Evolutionary conservation across 2,797 vertebrate genomes (phyloP).

Genomic region (Poeciliopsis turneri): DNA sequence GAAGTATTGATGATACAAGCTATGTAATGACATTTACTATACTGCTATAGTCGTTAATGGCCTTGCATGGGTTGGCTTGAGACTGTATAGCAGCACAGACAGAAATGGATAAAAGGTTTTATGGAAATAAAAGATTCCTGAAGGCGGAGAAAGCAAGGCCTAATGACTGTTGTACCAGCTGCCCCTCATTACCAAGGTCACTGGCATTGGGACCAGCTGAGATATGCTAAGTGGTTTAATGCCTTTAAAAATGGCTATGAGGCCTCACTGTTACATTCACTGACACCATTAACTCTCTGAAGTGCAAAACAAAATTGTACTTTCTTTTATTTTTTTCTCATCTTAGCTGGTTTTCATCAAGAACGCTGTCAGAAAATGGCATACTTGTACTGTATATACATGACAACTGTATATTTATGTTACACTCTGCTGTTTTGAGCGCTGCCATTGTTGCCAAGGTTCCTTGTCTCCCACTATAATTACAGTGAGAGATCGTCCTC

Average conservation of each 20-base stretch:
- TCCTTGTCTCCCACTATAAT: slow-evolving; percentile 32
- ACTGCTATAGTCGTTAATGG: slow-evolving; percentile 66
- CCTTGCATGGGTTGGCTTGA: slow-evolving; percentile 32
- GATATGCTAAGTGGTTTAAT: slow-evolving; percentile 59
- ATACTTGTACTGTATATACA: slow-evolving; percentile 36
- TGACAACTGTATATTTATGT: slow-evolving; percentile 35
- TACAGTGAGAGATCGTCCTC: slow-evolving; percentile 44
- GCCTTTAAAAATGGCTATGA: slow-evolving; percentile 60
- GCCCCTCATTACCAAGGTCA: slow-evolving; percentile 73
- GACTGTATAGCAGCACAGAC: slow-evolving; percentile 46
- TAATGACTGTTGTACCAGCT: slow-evolving; percentile 69
- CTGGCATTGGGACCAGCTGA: slow-evolving; percentile 61
- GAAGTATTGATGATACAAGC: slow-evolving; percentile 75
- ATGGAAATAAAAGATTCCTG: slow-evolving; percentile 69
- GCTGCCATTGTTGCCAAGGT: slow-evolving; percentile 30
- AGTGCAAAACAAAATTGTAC: slow-evolving; percentile 39
- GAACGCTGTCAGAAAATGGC: slow-evolving; percentile 21
- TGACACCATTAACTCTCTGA: slow-evolving; percentile 42
- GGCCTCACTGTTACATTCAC: slow-evolving; percentile 47
- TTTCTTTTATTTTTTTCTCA: slow-evolving; percentile 41
- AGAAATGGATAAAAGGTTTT: slow-evolving; percentile 64
- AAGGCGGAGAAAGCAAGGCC: slow-evolving; percentile 56
- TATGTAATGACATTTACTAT: slow-evolving; percentile 70
- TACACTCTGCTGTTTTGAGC: slow-evolving; percentile 32
- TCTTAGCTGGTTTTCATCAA: slow-evolving; percentile 37